A percentile compares a stretch with the other conserved stretches of the same genome.
Conservation (phyloP, 2,888 invertebrate species). For the Andricus curvator region DNA sequence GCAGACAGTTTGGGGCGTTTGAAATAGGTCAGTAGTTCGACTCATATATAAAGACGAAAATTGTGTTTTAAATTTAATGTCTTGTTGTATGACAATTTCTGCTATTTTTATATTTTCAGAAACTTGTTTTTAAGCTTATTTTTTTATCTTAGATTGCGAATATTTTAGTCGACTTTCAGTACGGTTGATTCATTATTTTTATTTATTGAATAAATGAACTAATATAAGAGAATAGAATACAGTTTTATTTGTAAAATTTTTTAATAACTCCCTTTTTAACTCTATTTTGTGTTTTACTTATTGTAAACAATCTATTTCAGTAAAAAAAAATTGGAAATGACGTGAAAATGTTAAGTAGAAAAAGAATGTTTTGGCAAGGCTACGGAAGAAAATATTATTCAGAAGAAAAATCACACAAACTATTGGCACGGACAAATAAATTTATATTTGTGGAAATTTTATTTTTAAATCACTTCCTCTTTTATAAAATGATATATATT, state of each 20-base stretch:
- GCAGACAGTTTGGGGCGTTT: background rate
- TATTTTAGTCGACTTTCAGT: background rate
- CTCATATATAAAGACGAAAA: background rate
- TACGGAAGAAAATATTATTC: background rate
- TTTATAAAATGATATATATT: background rate
- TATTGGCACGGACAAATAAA: background rate
- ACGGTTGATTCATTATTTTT: too few relatives aligned
- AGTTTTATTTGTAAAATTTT: too few relatives aligned
- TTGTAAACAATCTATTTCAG: background rate
- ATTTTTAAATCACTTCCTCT: background rate
- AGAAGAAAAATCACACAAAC: background rate
- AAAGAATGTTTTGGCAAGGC: background rate
- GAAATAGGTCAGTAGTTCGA: background rate
- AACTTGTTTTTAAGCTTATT: background rate
- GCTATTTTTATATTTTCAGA: background rate
- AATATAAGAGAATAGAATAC: too few relatives aligned
- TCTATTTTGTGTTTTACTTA: background rate
- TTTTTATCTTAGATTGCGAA: background rate
- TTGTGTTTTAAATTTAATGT: background rate
- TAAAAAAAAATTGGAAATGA: background rate
- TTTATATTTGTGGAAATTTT: background rate
- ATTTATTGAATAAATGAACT: too few relatives aligned
- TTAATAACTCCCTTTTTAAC: background rate
- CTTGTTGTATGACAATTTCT: background rate
- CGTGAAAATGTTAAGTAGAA: background rate